Evolutionary conservation across 1,140 invertebrate species (phyloP).

Genomic region (Polyergus mexicanus): DNA sequence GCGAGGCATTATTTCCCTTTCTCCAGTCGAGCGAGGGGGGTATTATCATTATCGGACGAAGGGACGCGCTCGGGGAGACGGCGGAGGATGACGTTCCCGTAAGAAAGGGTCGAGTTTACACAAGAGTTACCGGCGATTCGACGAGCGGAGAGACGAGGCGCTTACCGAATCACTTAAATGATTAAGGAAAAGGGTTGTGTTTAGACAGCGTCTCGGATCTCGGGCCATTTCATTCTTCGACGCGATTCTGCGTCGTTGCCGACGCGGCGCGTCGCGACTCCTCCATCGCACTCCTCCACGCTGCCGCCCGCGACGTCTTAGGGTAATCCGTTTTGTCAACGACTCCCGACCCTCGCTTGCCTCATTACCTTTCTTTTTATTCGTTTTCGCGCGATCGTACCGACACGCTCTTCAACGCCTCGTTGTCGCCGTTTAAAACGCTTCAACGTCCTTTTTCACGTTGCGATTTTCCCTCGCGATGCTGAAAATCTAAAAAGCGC

Average conservation of each 20-base stretch:
- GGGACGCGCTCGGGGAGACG: conserved; percentile 69
- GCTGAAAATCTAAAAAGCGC: neutral
- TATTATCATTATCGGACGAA: conserved; percentile 79
- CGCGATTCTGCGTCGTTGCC: conserved; percentile 42
- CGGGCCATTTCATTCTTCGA: conserved; percentile 79
- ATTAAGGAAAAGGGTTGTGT: conserved; percentile 87
- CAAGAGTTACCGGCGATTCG: conserved; percentile 83
- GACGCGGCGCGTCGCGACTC: conserved; percentile 48
- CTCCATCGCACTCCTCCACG: conserved; percentile 52
- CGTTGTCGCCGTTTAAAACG: too few species aligned
- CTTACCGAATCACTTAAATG: conserved; percentile 86
- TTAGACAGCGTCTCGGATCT: conserved; percentile 83
- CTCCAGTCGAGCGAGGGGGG: conserved; percentile 58
- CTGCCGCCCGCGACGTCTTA: conserved; percentile 66
- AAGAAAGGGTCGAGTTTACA: conserved; percentile 84
- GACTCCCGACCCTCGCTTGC: conserved; percentile 75
- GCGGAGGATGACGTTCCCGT: conserved; percentile 55
- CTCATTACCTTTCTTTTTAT: conserved; percentile 81
- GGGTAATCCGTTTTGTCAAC: conserved; percentile 86
- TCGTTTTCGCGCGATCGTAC: conserved; percentile 50
- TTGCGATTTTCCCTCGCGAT: neutral
- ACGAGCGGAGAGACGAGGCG: conserved; percentile 78
- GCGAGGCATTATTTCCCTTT: conserved; percentile 66
- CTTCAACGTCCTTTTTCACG: too few species aligned
- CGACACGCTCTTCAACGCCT: conserved; percentile 10